A percentile compares a stretch with the other conserved stretches of the same genome.
Conservation (phyloP, 2,888 invertebrate species). For the Dicyrtoma fusca region DNA sequence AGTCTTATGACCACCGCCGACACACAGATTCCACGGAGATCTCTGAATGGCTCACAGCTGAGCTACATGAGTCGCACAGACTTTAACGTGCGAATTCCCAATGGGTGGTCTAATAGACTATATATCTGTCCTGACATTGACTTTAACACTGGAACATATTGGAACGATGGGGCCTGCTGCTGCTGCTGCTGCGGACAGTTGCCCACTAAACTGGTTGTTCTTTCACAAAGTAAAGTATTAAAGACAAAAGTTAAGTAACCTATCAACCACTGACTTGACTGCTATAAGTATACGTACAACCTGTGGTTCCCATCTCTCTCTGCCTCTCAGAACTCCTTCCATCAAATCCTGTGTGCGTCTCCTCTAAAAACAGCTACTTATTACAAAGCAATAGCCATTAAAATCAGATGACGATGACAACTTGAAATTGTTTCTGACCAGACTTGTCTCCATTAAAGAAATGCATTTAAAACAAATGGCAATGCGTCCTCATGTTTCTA, state of each 20-base stretch:
- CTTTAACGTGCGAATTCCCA: slow-evolving; percentile 30
- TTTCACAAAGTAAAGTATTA: too few species aligned
- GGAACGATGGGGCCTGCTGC: too few species aligned
- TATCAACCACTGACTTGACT: too few species aligned
- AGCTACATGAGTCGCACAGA: slow-evolving; percentile 11
- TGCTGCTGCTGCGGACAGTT: background rate
- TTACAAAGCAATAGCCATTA: slow-evolving; percentile 9
- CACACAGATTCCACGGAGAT: background rate
- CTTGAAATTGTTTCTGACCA: slow-evolving; percentile 28
- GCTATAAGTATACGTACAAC: too few species aligned
- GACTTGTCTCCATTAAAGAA: slow-evolving; percentile 19
- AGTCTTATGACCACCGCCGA: background rate
- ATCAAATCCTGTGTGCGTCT: background rate
- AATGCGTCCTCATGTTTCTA: slow-evolving; percentile 19
- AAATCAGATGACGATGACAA: slow-evolving; percentile 24
- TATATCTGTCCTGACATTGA: slow-evolving; percentile 1
- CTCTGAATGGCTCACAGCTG: slow-evolving; percentile 22
- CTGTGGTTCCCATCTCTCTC: slow-evolving; percentile 1
- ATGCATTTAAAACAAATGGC: slow-evolving; percentile 29
- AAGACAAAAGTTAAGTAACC: too few species aligned
- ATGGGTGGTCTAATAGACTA: slow-evolving; percentile 25
- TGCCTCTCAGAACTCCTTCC: background rate
- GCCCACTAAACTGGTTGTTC: background rate
- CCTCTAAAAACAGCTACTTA: background rate
- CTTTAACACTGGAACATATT: background rate